Evolutionary conservation across 2,113 vertebrate species (phyloP).

Genomic region (Indicator maculatus): DNA sequence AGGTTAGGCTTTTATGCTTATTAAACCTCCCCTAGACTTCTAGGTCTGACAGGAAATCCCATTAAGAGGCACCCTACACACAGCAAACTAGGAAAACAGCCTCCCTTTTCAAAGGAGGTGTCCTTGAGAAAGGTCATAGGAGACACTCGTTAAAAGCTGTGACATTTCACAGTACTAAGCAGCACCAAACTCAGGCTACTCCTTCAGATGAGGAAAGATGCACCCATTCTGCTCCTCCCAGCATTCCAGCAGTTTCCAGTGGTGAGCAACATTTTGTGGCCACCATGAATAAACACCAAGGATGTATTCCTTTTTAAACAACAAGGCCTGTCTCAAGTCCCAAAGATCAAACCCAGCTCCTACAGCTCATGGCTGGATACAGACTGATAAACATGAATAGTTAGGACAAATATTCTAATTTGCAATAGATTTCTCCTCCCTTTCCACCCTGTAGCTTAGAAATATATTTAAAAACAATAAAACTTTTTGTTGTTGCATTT

Average conservation of each 20-base stretch:
- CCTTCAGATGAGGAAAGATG: not conserved
- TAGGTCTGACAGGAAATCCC: not conserved
- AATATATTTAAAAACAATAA: conserved; percentile 29
- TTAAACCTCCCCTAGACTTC: not conserved
- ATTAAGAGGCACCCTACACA: not conserved
- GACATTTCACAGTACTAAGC: not conserved
- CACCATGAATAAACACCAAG: not conserved
- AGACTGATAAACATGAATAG: not conserved
- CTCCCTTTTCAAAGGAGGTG: not conserved
- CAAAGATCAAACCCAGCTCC: not conserved
- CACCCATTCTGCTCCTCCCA: not conserved
- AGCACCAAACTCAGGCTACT: not conserved
- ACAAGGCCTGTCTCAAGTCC: not conserved
- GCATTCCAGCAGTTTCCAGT: accelerated
- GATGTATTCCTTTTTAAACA: not conserved
- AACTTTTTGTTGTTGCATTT: not conserved
- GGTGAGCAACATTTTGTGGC: not conserved
- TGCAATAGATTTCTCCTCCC: not conserved
- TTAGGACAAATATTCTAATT: not conserved
- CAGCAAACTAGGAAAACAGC: not conserved
- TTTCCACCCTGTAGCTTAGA: not conserved
- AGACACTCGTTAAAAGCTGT: not conserved
- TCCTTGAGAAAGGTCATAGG: conserved; percentile 9
- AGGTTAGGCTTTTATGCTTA: not conserved
- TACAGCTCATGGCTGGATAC: not conserved